These are phyloP conservation scores for Hedychridium roseum DNA, from an alignment of 2,888 invertebrate genomes.

Conservation along the genomic window DNA sequence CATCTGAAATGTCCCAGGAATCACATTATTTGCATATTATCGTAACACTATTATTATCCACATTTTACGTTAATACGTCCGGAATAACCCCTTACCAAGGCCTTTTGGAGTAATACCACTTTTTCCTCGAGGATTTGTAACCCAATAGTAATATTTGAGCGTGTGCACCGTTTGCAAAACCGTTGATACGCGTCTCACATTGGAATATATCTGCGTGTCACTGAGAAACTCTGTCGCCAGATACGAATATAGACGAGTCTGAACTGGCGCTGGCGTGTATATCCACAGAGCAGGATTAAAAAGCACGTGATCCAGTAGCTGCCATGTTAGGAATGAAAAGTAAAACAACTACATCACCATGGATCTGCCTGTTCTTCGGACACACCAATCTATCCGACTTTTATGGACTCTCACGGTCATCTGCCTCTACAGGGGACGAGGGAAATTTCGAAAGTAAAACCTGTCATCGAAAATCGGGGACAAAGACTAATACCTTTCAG, in stretches of 20 bases:
- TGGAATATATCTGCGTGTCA: conserved; percentile 96
- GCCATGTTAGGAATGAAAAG: conserved; percentile 90
- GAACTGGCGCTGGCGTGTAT: conserved; percentile 95
- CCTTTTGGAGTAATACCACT: conserved; percentile 97
- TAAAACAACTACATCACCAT: conserved; percentile 83
- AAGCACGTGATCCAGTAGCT: conserved; percentile 98
- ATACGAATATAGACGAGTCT: conserved; percentile 95
- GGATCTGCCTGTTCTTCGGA: conserved; percentile 62
- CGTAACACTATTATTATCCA: too few relatives aligned
- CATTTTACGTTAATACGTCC: conserved; percentile 3
- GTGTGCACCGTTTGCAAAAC: conserved; percentile 98
- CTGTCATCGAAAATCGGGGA: too few relatives aligned
- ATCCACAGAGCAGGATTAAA: conserved; percentile 99
- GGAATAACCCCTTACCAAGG: conserved; percentile 73
- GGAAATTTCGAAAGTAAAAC: too few relatives aligned
- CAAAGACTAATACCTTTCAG: too few relatives aligned
- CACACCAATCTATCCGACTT: conserved; percentile 62
- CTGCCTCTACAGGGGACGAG: too few relatives aligned
- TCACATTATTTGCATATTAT: too few relatives aligned
- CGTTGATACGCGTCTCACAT: conserved; percentile 94
- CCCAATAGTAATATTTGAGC: conserved; percentile 99
- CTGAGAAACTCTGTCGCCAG: conserved; percentile 98
- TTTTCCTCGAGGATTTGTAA: conserved; percentile 92
- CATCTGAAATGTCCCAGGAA: conserved; percentile 78
- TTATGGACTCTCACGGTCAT: conserved; percentile 22